phyloP scores from a whole-genome alignment of 2,113 vertebrate genomes.

The Solea senegalensis region DNA sequence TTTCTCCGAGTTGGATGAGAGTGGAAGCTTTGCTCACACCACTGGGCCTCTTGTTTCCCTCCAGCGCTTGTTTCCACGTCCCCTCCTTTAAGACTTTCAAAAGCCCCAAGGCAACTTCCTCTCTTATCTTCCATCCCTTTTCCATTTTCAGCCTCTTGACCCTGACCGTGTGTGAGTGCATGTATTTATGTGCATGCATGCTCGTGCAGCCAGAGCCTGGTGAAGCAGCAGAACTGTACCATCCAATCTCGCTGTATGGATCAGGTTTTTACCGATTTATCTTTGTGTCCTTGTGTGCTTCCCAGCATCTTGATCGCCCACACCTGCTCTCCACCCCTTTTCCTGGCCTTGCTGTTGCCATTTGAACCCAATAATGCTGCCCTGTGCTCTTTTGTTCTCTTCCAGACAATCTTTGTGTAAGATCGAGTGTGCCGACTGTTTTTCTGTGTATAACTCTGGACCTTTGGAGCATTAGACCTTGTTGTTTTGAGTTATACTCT shows the following conservation, averaged over 20 bases:
- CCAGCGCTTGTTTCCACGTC: slow-evolving; percentile 26
- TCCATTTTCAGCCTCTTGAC: slow-evolving; percentile 53
- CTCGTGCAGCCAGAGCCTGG: neutral
- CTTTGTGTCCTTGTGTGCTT: neutral
- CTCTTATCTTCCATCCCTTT: slow-evolving; percentile 25
- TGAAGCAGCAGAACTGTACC: too few species aligned
- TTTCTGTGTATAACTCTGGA: too few species aligned
- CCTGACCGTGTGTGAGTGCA: neutral
- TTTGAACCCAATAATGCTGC: neutral
- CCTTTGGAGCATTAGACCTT: too few species aligned
- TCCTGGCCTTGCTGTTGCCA: neutral
- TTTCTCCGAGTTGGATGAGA: slow-evolving; percentile 43
- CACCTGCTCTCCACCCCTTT: neutral
- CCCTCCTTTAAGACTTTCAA: slow-evolving; percentile 45
- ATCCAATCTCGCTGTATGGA: too few species aligned
- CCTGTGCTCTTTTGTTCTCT: neutral
- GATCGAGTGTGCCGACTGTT: too few species aligned
- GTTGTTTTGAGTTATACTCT: too few species aligned
- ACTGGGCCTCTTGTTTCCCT: slow-evolving; percentile 41
- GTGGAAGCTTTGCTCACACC: slow-evolving; percentile 46
- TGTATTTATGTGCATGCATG: neutral
- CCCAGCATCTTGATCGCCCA: neutral
- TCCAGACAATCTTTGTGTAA: neutral
- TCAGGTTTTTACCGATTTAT: neutral
- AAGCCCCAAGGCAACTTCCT: slow-evolving; percentile 43